Base-by-base conservation (phyloP, 2,888 invertebrate species). In the Campoplex nolae region DNA sequence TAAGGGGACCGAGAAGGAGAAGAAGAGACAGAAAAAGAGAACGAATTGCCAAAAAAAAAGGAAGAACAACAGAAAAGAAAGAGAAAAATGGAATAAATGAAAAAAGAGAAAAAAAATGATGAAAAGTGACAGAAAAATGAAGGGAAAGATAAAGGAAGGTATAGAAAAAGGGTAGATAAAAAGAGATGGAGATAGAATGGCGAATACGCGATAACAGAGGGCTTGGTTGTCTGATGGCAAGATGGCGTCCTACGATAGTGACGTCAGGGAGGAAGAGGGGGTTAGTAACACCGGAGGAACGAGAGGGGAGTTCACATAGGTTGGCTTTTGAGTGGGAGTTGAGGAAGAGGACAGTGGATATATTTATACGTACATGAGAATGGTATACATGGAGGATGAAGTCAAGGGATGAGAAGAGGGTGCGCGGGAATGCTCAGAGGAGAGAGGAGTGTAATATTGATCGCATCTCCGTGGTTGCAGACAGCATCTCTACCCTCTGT, bases 211-310 rank as follows among this genome's bases (percentile, higher is more conserved):
- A 93, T 93, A 93, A 93, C 93, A 92, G 93, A 88, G 89, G 93
- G 91, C 91, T 92, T 90, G 92, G 93, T 94, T 93, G 93, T 93
- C 93, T 93, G 94, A 94, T 94, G 93, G 94, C 94, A 94, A 94
- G 94, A 94, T 94, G 94, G 94, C 94, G 94, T 94, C 93, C 92
- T 89, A 92, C 91, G 94, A 94, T 94, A 94, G 93, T 93, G 93
- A 94, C 93, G 93, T 93, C 93, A 92, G 90, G 91, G 86, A 79
- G 84, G 85, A 86, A 81, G 83, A 78, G 62, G 65, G 75, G 70
- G 54, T 38, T 42, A 48, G 70, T 28, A 56, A 68, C 56, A 35
- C 62, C 23, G 56, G 38, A 68, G 78, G 78, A 56, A 56, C 23
- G 54, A 75, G 86, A 85, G 85, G 81, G 83, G 86, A 87, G 82